These are phyloP conservation scores for Dasypolia templi DNA, from an alignment of 2,888 invertebrate species.

Conservation along the genomic window DNA sequence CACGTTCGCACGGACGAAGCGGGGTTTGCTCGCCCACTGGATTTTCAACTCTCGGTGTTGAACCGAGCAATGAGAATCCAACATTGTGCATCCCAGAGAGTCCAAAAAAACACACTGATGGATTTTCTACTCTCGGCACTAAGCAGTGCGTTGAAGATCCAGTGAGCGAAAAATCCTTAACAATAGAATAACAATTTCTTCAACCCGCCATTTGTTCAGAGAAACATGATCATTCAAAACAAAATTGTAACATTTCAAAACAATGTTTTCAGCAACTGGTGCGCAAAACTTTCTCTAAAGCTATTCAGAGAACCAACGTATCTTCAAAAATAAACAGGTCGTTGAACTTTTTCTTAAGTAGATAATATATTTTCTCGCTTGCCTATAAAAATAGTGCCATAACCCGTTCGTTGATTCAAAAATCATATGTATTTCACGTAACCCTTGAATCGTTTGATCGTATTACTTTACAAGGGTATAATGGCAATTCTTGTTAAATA, in stretches of 20 bases:
- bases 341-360: constrained; percentile 21
- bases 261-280: constrained; percentile 35
- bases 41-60: too few species aligned
- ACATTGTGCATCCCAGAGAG: too few species aligned
- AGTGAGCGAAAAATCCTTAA: neutral
- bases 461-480: neutral
- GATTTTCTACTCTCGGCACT: too few species aligned
- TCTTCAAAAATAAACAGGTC: constrained; percentile 40
- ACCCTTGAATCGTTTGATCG: constrained; percentile 6
- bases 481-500: neutral
- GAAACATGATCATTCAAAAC: constrained; percentile 21
- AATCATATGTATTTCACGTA: constrained; percentile 17
- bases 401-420: constrained; percentile 37
- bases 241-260: constrained; percentile 24
- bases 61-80: too few species aligned
- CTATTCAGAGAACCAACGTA: constrained; percentile 17
- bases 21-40: too few species aligned
- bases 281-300: constrained; percentile 38
- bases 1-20: too few species aligned
- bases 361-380: constrained; percentile 24
- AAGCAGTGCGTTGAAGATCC: too few species aligned
- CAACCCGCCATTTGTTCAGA: constrained; percentile 10
- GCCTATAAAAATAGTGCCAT: constrained; percentile 27
- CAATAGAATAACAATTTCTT: neutral
- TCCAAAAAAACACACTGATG: too few species aligned